Conservation (phyloP, 1,140 invertebrate genomes). For the Acyrthosiphon pisum region DNA sequence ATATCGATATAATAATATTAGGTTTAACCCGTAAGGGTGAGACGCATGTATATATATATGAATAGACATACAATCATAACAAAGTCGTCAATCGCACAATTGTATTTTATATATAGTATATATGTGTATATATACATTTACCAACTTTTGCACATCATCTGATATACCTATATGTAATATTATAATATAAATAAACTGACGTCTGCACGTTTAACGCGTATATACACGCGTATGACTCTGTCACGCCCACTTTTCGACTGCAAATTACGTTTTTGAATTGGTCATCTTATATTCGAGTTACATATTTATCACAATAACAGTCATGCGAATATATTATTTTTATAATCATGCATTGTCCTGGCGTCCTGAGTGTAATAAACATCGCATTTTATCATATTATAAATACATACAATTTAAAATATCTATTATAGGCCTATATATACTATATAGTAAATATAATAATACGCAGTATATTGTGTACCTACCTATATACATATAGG, state of each 20-base stretch:
- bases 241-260: constrained; percentile 40
- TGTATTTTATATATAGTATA: background rate
- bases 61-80: background rate
- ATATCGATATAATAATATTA: too few relatives aligned
- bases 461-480: too few relatives aligned
- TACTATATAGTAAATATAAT: too few relatives aligned
- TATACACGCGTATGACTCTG: background rate
- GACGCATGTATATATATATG: background rate
- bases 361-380: background rate
- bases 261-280: constrained; percentile 37
- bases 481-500: background rate
- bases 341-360: background rate
- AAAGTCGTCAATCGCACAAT: background rate
- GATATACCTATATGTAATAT: background rate
- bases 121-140: background rate
- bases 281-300: background rate
- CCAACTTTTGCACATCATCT: background rate
- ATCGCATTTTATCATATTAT: background rate
- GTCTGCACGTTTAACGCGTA: background rate
- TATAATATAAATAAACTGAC: background rate
- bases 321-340: background rate
- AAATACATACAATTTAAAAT: background rate
- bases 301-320: background rate
- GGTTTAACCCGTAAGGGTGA: background rate
- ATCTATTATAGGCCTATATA: background rate